Evolutionary conservation across 1,140 invertebrate species (phyloP).

Genomic region (Euura lappo): DNA sequence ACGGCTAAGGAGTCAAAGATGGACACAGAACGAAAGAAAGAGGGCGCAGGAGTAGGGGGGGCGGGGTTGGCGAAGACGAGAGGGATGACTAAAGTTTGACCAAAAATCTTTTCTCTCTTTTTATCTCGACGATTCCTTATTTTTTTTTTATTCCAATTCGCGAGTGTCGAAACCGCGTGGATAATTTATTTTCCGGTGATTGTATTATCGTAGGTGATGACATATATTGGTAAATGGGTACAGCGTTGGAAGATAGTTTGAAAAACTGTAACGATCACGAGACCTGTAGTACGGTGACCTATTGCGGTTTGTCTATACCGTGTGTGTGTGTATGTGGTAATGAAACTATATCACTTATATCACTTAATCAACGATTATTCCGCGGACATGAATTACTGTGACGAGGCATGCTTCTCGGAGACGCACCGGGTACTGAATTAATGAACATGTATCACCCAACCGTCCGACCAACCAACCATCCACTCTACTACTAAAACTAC

Average conservation of each 20-base stretch:
- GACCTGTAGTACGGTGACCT: neutral
- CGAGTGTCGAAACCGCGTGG: neutral
- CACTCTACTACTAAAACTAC: slow-evolving; percentile 3
- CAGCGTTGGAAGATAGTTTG: too few species aligned
- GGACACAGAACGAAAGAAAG: neutral
- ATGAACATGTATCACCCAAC: slow-evolving; percentile 40
- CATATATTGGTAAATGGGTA: too few species aligned
- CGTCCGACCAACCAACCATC: neutral
- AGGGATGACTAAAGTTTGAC: neutral
- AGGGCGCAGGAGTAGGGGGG: neutral
- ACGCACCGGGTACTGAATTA: slow-evolving; percentile 58
- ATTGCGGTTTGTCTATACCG: neutral
- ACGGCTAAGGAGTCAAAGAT: neutral
- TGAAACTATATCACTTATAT: slow-evolving; percentile 3
- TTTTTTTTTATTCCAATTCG: neutral
- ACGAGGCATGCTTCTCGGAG: slow-evolving; percentile 60
- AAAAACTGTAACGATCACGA: too few species aligned
- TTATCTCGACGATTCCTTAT: neutral
- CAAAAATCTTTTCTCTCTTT: neutral
- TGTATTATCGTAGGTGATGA: too few species aligned
- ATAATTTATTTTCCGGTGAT: too few species aligned
- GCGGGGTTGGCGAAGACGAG: neutral
- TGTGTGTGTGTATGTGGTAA: neutral
- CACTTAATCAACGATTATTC: neutral
- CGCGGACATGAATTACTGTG: slow-evolving; percentile 7